Conservation (phyloP, 2,888 invertebrate species). For the Netelia inedita region DNA sequence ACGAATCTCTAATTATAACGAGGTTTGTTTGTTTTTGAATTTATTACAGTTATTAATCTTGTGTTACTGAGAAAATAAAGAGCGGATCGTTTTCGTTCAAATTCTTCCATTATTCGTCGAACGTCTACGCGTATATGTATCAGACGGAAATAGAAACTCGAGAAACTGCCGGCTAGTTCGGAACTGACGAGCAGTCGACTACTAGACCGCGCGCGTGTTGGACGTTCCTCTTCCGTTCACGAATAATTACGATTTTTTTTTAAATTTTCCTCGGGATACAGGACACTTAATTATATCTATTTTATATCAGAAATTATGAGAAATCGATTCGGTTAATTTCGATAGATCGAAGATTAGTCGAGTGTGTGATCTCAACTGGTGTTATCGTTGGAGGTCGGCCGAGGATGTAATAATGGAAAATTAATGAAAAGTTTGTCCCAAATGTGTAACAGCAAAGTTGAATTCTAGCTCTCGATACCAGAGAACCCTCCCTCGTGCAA, state of each 20-base stretch:
- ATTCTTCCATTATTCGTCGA: neutral
- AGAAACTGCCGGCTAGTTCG: conserved; percentile 53
- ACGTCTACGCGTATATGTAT: conserved; percentile 20
- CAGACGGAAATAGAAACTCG: conserved; percentile 61
- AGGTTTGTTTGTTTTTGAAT: neutral
- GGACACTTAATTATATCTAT: neutral
- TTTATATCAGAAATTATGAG: neutral
- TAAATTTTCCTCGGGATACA: neutral
- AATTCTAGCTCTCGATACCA: conserved; percentile 28
- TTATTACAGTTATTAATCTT: neutral
- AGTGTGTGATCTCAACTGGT: too few species aligned
- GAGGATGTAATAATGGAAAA: neutral
- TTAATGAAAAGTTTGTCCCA: neutral
- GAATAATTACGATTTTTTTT: conserved; percentile 1
- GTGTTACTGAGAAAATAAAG: neutral
- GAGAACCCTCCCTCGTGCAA: conserved; percentile 40
- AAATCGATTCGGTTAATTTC: too few species aligned
- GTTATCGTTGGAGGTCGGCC: too few species aligned
- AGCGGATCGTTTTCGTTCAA: neutral
- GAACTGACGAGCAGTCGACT: conserved; percentile 60
- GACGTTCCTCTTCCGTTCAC: conserved; percentile 23
- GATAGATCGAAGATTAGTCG: too few species aligned
- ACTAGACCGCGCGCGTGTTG: conserved; percentile 41
- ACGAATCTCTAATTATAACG: too few species aligned
- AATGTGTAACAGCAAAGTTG: conserved; percentile 6